Evolutionary conservation across 2,888 invertebrate genomes (phyloP), one percentile per base, ranked within the genome.

Genomic region (Subacronicta megacephala): DNA sequence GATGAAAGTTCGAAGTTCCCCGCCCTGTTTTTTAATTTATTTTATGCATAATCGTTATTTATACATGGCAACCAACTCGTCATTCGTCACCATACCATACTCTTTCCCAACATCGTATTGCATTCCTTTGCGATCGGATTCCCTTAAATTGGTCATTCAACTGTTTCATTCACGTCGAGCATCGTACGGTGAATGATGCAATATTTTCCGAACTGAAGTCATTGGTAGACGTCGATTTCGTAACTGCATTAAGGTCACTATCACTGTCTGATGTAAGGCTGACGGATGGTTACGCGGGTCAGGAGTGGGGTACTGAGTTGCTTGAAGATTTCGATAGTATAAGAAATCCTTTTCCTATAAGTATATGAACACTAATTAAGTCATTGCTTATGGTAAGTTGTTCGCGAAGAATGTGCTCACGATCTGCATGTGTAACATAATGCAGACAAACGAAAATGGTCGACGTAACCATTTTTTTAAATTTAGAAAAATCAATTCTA

Each of bases 191-290:
- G 54, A 7, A 69, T 70, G 70, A 70, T 56, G 70, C 75, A 72
- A 75, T 42, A 18, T 16, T 35, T 33, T 40, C 41, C 40, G 49
- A 55, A 55, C 33, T 44, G 45, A 44, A 53, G 18, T 70, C 70
- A 70, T 58, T 50, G 26, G 41, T 42, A 51, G 57, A 23, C 45
- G 51, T 37, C 55, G 59, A 66, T 50, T 58, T 51, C 54, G 52
- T 66, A 64, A 61, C 7, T 50, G 7, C 50, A 43, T n/a, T 58
- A 61, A 74, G 73, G 72, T 68, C 68, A 64, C 51, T 64, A 60
- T 44, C 31, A 51, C 41, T 18, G 40, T 42, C 72, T 62, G 62
- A 73, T 62, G 71, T 62, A 74, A 70, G 46, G 17, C 36, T 15
- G 38, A 16, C 20, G 10, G 38, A 10, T 23, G 2, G 45, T 68